These are phyloP conservation scores for Cichlasoma orientale DNA, from an alignment of 2,797 vertebrate genomes.

Conservation along the genomic window DNA sequence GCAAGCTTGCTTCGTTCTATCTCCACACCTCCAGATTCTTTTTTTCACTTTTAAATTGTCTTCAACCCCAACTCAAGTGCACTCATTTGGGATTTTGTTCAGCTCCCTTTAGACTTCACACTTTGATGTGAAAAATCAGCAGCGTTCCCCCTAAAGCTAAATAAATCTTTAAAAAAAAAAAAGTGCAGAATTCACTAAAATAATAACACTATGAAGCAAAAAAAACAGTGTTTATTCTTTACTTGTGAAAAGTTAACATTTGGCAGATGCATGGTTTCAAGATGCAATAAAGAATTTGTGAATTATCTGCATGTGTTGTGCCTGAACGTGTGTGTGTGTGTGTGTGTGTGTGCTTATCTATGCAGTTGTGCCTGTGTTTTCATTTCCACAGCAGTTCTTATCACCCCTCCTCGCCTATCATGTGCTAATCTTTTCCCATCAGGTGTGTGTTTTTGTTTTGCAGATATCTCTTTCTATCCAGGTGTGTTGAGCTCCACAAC, in stretches of 20 bases:
- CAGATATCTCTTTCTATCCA: slow-evolving; percentile 46
- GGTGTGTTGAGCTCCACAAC: slow-evolving; percentile 38
- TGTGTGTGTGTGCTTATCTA: background rate
- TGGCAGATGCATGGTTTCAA: background rate
- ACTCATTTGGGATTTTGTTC: background rate
- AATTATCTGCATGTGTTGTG: background rate
- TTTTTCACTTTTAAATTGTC: background rate
- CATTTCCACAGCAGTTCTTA: slow-evolving; percentile 29
- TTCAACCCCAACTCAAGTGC: background rate
- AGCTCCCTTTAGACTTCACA: background rate
- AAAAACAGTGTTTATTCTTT: background rate
- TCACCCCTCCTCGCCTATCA: slow-evolving; percentile 43
- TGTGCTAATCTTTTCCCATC: slow-evolving; percentile 34
- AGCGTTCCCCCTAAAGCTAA: background rate
- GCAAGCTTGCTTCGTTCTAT: background rate
- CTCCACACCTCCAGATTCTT: background rate
- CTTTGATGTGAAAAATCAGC: slow-evolving; percentile 2
- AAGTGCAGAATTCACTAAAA: background rate
- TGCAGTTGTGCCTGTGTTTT: slow-evolving; percentile 17
- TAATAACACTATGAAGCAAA: background rate
- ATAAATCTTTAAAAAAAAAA: background rate
- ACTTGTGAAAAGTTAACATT: background rate
- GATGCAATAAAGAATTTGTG: background rate
- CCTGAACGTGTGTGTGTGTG: accelerated
- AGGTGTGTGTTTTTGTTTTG: slow-evolving; percentile 44